A percentile compares a stretch with the other conserved stretches of the same genome.
Conservation (phyloP, 2,113 vertebrate species). For the Nothoprocta pentlandii region DNA sequence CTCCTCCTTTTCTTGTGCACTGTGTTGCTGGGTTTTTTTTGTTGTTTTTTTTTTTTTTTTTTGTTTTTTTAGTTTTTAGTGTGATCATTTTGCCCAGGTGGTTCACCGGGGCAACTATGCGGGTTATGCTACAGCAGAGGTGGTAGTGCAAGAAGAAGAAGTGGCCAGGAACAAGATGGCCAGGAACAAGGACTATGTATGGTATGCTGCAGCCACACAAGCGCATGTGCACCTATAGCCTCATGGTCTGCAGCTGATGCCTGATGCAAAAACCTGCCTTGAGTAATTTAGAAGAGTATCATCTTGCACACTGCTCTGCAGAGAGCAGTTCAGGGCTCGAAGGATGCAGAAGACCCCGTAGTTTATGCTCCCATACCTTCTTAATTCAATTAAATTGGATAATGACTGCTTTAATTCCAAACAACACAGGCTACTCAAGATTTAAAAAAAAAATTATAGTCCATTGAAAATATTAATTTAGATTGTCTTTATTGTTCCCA, state of each 20-base stretch:
- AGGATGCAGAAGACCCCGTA: neutral
- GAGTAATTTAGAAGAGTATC: neutral
- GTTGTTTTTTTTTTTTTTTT: neutral
- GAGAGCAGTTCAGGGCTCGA: neutral
- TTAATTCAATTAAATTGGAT: neutral
- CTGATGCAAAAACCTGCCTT: neutral
- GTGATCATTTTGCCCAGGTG: neutral
- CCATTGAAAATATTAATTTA: neutral
- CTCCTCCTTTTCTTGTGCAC: neutral
- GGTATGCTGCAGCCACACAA: neutral
- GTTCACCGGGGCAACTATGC: fast-evolving
- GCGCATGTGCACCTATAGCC: too few relatives aligned
- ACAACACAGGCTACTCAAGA: neutral
- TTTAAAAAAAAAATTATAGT: neutral
- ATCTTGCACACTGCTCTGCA: neutral
- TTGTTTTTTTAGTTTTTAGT: neutral
- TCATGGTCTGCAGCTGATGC: neutral
- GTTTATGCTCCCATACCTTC: neutral
- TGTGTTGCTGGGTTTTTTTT: too few relatives aligned
- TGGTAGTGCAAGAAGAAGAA: neutral
- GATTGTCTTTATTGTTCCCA: neutral
- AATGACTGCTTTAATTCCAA: neutral
- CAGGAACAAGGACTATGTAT: fast-evolving
- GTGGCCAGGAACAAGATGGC: fast-evolving
- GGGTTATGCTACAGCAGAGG: neutral